Evolutionary conservation across 2,888 invertebrate species (phyloP).

Genomic region (Oscheius sp.): DNA sequence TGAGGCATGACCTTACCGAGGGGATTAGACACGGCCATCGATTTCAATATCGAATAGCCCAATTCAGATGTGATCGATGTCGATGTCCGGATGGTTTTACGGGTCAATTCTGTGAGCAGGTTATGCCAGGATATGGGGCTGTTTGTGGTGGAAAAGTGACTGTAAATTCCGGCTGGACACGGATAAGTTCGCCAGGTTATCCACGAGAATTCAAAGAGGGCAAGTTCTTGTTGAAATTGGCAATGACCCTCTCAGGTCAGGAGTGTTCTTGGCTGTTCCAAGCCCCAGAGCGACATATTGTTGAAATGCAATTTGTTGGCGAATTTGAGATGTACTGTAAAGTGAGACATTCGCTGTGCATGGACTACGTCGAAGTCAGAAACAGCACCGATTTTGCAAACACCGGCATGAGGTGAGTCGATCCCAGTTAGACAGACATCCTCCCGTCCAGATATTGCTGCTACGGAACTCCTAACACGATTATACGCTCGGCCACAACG

Average conservation of each 20-base stretch:
- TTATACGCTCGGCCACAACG: constrained; percentile 70
- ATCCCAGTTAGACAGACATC: no score
- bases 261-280: constrained; percentile 73
- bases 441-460: constrained; percentile 70
- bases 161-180: constrained; percentile 54
- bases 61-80: constrained; percentile 65
- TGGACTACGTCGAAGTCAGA: constrained; percentile 73
- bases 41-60: background rate
- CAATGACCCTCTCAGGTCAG: constrained; percentile 52
- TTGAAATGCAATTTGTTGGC: constrained; percentile 72
- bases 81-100: constrained; percentile 74
- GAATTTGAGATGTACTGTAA: constrained; percentile 74
- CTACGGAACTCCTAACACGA: constrained; percentile 70
- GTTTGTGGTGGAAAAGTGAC: constrained; percentile 69
- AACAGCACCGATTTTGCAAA: constrained; percentile 73
- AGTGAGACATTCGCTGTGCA: constrained; percentile 72
- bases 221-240: no score
- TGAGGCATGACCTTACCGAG: background rate
- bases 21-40: background rate
- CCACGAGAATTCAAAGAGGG: constrained; percentile 70
- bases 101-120: constrained; percentile 70
- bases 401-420: constrained; percentile 72
- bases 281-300: constrained; percentile 70
- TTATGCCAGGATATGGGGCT: constrained; percentile 73
- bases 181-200: constrained; percentile 70